Evolutionary conservation across 2,113 vertebrate genomes (phyloP).

Genomic region (Ploceus nigricollis): DNA sequence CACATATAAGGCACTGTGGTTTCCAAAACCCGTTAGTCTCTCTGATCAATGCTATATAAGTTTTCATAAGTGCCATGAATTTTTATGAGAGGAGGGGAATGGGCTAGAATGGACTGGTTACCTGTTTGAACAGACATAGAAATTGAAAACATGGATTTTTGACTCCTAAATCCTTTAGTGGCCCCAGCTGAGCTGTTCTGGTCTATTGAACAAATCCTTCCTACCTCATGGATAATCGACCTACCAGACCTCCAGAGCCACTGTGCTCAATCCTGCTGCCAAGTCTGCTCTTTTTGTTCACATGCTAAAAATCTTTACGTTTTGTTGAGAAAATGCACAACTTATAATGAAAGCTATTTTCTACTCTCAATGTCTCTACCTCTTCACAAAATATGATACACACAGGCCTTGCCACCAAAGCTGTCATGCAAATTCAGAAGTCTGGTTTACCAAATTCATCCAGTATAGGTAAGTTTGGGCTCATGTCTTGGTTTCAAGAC

Average conservation of each 20-base stretch:
- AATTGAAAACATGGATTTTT: constrained; percentile 29
- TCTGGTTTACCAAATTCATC: background rate
- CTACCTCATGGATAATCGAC: background rate
- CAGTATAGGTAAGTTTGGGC: background rate
- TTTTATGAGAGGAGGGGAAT: background rate
- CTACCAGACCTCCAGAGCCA: background rate
- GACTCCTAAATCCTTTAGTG: background rate
- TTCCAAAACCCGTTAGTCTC: background rate
- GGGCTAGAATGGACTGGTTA: background rate
- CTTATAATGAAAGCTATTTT: background rate
- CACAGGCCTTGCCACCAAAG: background rate
- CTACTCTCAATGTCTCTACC: background rate
- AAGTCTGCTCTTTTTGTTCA: background rate
- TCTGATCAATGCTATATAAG: background rate
- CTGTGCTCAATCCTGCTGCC: background rate
- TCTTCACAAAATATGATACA: background rate
- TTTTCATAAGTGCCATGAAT: background rate
- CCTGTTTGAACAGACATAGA: background rate
- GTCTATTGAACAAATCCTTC: constrained; percentile 12
- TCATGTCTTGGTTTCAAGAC: background rate
- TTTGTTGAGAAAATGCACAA: background rate
- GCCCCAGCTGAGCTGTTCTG: background rate
- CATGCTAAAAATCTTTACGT: background rate
- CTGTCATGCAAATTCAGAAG: background rate
- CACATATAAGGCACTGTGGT: background rate